A percentile compares a stretch with the other conserved stretches of the same genome.
Conservation (phyloP, 2,113 vertebrate genomes). For the Fregata magnificens region DNA sequence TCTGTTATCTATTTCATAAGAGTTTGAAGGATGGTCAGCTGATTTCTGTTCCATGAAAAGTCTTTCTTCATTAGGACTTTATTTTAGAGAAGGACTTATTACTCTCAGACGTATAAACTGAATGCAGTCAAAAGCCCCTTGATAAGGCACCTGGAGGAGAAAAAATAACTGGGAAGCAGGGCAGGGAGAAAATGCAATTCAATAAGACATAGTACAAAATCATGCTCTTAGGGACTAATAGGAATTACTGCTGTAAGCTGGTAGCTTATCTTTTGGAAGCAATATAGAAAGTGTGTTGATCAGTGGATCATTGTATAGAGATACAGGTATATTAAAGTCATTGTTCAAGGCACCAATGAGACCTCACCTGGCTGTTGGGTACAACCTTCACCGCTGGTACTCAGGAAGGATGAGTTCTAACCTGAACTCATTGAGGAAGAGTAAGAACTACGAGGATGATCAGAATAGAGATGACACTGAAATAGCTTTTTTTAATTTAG, state of each 20-base stretch:
- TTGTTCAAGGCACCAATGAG: not conserved
- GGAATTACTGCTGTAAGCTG: not conserved
- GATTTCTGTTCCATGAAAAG: not conserved
- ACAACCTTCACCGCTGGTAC: not conserved
- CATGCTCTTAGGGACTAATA: not conserved
- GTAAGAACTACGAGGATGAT: not conserved
- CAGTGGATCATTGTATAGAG: not conserved
- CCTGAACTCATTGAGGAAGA: not conserved
- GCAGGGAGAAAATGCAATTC: not conserved
- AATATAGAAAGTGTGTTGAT: not conserved
- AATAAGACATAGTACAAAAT: not conserved
- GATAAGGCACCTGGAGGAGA: not conserved
- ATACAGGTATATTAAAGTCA: not conserved
- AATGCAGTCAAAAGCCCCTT: not conserved
- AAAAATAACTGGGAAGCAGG: not conserved
- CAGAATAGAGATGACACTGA: not conserved
- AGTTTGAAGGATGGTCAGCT: not conserved
- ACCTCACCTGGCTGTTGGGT: not conserved
- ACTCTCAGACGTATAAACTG: not conserved
- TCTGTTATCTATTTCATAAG: not conserved
- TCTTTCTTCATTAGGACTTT: not conserved
- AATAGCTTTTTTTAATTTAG: not conserved
- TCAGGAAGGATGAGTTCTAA: not conserved
- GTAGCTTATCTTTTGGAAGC: not conserved
- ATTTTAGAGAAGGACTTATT: not conserved